A percentile compares a stretch with the other conserved stretches of the same genome.
These are phyloP conservation scores for Acrobasis suavella DNA, from an alignment of 2,888 invertebrate genomes.

Conservation along the genomic window DNA sequence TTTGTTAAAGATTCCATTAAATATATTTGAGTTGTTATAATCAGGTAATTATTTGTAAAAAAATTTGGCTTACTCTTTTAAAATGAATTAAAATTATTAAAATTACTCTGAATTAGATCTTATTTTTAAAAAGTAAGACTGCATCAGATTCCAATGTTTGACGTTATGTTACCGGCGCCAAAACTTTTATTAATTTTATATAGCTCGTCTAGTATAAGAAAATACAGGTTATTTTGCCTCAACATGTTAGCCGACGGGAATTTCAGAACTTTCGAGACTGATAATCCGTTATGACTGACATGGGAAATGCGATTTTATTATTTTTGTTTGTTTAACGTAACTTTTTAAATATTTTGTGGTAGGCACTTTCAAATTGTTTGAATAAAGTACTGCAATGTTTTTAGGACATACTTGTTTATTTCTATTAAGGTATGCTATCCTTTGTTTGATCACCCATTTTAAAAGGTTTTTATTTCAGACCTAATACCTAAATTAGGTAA, in stretches of 20 bases:
- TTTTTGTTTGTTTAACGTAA: slow-evolving; percentile 40
- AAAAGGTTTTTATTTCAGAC: too few relatives aligned
- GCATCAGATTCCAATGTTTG: not conserved
- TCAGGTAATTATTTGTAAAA: too few relatives aligned
- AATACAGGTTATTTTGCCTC: slow-evolving; percentile 1
- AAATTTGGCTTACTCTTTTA: too few relatives aligned
- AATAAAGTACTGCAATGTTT: too few relatives aligned
- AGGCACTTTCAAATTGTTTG: not conserved
- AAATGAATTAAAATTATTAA: too few relatives aligned
- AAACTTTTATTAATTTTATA: not conserved
- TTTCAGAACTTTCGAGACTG: slow-evolving; percentile 59
- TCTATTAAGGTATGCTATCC: too few relatives aligned
- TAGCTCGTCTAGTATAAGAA: slow-evolving; percentile 7
- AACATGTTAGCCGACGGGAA: slow-evolving; percentile 51
- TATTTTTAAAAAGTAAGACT: not conserved
- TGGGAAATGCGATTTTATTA: slow-evolving; percentile 53
- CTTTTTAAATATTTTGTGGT: not conserved
- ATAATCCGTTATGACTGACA: slow-evolving; percentile 58
- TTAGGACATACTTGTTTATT: too few relatives aligned
- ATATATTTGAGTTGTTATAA: too few relatives aligned
- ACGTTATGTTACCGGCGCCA: not conserved
- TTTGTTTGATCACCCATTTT: too few relatives aligned
- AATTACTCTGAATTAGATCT: too few relatives aligned
- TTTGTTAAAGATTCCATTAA: too few relatives aligned
- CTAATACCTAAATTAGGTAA: too few relatives aligned